Percentiles rank a stretch among this genome's conserved stretches.
Conservation (phyloP, 2,113 vertebrate genomes). For the Oreochromis tanganicae region DNA sequence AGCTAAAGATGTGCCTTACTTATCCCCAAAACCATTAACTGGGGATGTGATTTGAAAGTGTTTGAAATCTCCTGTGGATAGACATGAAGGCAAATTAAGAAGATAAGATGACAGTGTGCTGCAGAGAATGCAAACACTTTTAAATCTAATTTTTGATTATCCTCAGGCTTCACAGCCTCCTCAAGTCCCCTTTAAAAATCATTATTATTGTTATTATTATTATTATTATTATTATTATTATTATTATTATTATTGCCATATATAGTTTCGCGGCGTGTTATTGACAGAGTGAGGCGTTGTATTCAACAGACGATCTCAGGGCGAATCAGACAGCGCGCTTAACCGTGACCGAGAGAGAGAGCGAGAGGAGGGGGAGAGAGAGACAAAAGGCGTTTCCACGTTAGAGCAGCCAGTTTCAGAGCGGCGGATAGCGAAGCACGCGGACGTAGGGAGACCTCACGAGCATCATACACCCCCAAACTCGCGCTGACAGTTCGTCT, state of each 20-base stretch:
- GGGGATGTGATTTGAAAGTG: too few species aligned
- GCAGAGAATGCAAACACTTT: neutral
- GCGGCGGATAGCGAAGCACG: neutral
- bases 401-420: constrained; percentile 51
- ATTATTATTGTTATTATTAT: neutral
- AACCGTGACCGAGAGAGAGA: constrained; percentile 29
- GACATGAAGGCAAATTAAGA: neutral
- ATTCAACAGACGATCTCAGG: constrained; percentile 28
- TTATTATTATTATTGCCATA: neutral
- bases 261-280: neutral
- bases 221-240: neutral
- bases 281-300: neutral
- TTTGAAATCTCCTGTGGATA: neutral
- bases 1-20: rapidly evolving
- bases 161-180: neutral
- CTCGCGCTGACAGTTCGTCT: neutral
- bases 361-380: constrained; percentile 21
- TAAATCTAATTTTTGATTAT: neutral
- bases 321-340: constrained; percentile 30
- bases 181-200: neutral
- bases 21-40: neutral
- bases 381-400: constrained; percentile 71
- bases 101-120: neutral
- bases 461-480: neutral
- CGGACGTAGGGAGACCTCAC: constrained; percentile 1